Percentiles rank a stretch among this genome's conserved stretches.
Conservation (phyloP, 1,140 invertebrate genomes). For the Aphidius gifuensis region DNA sequence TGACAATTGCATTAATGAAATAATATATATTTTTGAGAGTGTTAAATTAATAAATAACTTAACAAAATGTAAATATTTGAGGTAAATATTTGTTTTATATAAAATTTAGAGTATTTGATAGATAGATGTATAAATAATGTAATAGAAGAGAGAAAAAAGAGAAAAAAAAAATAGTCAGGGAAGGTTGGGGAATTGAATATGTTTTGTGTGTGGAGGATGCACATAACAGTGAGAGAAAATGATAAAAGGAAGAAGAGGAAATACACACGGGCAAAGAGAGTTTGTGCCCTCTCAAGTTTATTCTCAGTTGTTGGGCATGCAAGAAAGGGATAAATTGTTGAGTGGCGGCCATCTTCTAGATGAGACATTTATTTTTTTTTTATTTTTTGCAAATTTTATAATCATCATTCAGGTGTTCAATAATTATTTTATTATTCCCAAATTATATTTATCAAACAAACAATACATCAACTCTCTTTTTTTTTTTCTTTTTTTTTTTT, state of each 20-base stretch:
- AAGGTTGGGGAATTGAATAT: not conserved
- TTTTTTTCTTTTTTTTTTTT: not conserved
- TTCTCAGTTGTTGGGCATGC: constrained; percentile 45
- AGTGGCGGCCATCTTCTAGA: constrained; percentile 61
- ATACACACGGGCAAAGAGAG: not conserved
- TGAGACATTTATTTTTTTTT: constrained; percentile 50
- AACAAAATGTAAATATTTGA: no score
- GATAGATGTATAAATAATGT: no score
- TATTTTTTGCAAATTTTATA: constrained; percentile 2
- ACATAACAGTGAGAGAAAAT: no score
- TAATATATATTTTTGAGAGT: no score
- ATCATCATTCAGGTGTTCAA: not conserved
- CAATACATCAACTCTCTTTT: not conserved
- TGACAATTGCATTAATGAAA: no score
- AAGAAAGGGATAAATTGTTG: constrained; percentile 58
- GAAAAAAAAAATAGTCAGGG: no score
- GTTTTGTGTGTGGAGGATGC: not conserved
- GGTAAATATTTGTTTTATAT: no score
- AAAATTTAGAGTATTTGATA: no score
- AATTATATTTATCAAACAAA: not conserved
- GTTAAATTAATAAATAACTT: no score
- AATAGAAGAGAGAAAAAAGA: no score
- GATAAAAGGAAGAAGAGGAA: not conserved
- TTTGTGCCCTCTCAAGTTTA: constrained; percentile 8
- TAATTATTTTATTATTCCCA: not conserved